These are phyloP conservation scores for Pelosia muscerda DNA, from an alignment of 2,888 invertebrate genomes.

Conservation along the genomic window DNA sequence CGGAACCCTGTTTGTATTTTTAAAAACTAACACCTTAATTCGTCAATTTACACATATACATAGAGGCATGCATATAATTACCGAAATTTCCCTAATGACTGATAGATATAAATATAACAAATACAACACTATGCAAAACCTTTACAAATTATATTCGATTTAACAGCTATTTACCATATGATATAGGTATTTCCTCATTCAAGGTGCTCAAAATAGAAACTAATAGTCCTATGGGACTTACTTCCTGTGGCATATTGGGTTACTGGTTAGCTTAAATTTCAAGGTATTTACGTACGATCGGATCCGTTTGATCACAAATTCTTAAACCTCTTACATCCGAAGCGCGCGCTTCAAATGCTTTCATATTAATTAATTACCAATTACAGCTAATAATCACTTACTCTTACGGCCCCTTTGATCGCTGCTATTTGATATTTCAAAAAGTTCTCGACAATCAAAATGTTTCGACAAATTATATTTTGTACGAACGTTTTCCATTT, in stretches of 20 bases:
- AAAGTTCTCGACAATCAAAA: background rate
- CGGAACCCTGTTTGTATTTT: too few relatives aligned
- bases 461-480: conserved; percentile 4
- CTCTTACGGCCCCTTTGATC: conserved; percentile 20
- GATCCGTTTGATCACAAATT: background rate
- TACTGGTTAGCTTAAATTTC: background rate
- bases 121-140: background rate
- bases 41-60: too few relatives aligned
- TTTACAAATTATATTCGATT: too few relatives aligned
- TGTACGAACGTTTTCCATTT: conserved; percentile 4
- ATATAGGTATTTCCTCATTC: background rate
- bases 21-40: too few relatives aligned
- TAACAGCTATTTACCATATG: background rate
- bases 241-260: background rate
- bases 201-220: background rate
- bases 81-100: too few relatives aligned
- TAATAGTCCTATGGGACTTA: background rate
- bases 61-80: too few relatives aligned
- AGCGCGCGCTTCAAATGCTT: conserved; percentile 19
- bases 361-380: conserved; percentile 32
- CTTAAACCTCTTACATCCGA: conserved; percentile 2
- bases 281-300: background rate
- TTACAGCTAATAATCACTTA: conserved; percentile 30
- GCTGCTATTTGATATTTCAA: conserved; percentile 11
- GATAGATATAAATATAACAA: too few relatives aligned